Evolutionary conservation across 2,888 invertebrate species (phyloP).

Genomic region (Synanthedon andrenaeformis): DNA sequence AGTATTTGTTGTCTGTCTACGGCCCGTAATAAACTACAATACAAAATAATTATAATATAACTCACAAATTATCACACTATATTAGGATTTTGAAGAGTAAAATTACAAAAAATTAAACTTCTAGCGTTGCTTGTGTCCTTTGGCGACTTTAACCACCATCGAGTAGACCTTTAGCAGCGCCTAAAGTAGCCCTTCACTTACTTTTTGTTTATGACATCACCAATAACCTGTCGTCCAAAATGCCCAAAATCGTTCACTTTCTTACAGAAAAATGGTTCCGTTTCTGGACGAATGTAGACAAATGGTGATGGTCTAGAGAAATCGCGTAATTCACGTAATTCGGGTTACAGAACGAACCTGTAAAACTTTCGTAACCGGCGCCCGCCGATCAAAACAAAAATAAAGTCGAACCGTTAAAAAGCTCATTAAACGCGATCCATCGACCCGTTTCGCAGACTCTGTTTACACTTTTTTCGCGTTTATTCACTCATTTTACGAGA

Average conservation of each 20-base stretch:
- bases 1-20: too few relatives aligned
- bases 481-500: slow-evolving; percentile 6
- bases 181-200: too few relatives aligned
- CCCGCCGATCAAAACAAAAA: slow-evolving; percentile 16
- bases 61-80: too few relatives aligned
- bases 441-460: slow-evolving; percentile 33
- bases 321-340: slow-evolving; percentile 26
- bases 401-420: slow-evolving; percentile 27
- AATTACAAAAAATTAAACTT: too few relatives aligned
- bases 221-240: too few relatives aligned
- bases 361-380: slow-evolving; percentile 28
- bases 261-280: background rate
- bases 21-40: too few relatives aligned
- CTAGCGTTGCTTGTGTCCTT: too few relatives aligned
- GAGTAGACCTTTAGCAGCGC: too few relatives aligned
- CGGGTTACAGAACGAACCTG: slow-evolving; percentile 28
- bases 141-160: too few relatives aligned
- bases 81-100: too few relatives aligned
- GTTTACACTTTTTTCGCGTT: slow-evolving; percentile 10
- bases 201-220: too few relatives aligned
- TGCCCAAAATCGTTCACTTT: background rate
- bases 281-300: background rate
- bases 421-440: slow-evolving; percentile 30
- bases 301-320: background rate
- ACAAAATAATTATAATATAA: too few relatives aligned